phyloP scores from a whole-genome alignment of 2,113 vertebrate species.

The Gymnogyps californianus region DNA sequence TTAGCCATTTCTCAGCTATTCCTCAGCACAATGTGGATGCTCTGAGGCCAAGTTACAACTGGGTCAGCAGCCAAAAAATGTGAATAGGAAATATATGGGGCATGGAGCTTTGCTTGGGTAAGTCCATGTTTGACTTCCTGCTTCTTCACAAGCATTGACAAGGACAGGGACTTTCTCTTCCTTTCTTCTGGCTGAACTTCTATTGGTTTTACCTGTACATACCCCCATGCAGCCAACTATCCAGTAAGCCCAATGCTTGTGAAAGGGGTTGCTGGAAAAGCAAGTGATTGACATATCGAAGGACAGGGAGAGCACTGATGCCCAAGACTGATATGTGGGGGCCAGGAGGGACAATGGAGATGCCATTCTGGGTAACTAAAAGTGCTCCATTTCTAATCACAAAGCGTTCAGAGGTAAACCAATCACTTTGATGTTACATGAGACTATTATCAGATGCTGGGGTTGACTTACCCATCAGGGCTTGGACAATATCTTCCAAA shows the following conservation, averaged over 20 bases:
- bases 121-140: neutral
- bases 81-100: neutral
- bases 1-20: neutral
- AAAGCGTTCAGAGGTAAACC: neutral
- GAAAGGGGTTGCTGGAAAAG: neutral
- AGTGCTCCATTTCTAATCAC: neutral
- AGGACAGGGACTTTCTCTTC: neutral
- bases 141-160: neutral
- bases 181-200: neutral
- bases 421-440: neutral
- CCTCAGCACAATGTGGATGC: accelerated
- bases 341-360: neutral
- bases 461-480: neutral
- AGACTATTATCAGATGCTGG: neutral
- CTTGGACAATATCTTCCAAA: neutral
- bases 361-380: neutral
- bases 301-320: neutral
- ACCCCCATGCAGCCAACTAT: neutral
- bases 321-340: accelerated
- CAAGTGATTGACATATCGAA: neutral
- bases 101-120: neutral
- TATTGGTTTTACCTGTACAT: neutral
- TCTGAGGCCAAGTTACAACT: too few relatives aligned
- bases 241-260: neutral
- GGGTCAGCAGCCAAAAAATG: neutral